Percentiles rank a stretch among this genome's conserved stretches.
Conservation (phyloP, 1,140 invertebrate species). For the Pteromalus puparum region DNA sequence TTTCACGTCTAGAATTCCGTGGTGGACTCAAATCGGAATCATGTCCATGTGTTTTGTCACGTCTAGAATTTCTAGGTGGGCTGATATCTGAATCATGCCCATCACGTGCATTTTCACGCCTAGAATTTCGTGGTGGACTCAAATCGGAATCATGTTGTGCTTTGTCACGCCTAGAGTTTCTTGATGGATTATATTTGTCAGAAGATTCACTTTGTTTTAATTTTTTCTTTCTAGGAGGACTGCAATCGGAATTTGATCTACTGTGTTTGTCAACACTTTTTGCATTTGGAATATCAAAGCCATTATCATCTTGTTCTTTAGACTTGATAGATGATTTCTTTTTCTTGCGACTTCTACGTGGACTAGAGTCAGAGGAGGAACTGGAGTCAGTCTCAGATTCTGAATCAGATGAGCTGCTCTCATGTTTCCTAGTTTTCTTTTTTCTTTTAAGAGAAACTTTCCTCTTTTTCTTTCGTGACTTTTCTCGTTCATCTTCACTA, state of each 20-base stretch:
- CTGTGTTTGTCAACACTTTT: constrained; percentile 35
- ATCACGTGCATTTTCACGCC: constrained; percentile 49
- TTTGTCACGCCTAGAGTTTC: constrained; percentile 15
- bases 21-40: constrained; percentile 34
- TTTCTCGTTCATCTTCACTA: constrained; percentile 28
- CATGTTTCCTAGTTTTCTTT: constrained; percentile 37
- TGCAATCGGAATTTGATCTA: constrained; percentile 61
- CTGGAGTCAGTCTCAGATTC: constrained; percentile 62
- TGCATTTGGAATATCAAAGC: constrained; percentile 54
- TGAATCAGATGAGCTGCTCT: constrained; percentile 41
- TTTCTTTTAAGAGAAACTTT: constrained; percentile 23
- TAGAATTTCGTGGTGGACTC: constrained; percentile 27
- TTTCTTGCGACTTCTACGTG: constrained; percentile 50
- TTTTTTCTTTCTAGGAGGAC: constrained; percentile 59
- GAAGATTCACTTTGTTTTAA: too few relatives aligned
- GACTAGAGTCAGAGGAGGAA: constrained; percentile 60
- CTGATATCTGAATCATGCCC: constrained; percentile 53
- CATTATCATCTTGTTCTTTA: constrained; percentile 11
- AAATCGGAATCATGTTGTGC: constrained; percentile 12
- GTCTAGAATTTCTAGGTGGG: constrained; percentile 43
- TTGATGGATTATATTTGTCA: constrained; percentile 54
- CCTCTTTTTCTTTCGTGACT: constrained; percentile 48
- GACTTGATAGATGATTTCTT: constrained; percentile 41
- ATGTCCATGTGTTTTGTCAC: neutral
- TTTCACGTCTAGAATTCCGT: constrained; percentile 19